phyloP scores from a whole-genome alignment of 1,140 invertebrate genomes.

The Aphis gossypii region DNA sequence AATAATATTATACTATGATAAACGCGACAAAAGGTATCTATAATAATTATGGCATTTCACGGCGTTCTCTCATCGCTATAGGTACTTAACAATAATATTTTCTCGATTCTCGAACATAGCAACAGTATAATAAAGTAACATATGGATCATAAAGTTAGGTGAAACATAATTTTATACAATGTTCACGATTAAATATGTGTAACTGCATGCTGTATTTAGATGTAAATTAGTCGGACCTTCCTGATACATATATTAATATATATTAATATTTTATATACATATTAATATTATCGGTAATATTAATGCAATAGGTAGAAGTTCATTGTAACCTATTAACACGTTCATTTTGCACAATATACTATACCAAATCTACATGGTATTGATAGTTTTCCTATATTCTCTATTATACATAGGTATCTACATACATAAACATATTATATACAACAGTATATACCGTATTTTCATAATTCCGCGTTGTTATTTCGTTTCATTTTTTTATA shows the following conservation, averaged over 20 bases:
- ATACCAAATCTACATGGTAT: background rate
- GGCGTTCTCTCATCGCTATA: no score
- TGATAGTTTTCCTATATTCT: background rate
- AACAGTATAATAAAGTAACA: background rate
- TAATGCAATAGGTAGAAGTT: background rate
- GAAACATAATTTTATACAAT: background rate
- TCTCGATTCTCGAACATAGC: background rate
- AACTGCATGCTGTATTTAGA: no score
- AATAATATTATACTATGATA: no score
- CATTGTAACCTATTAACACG: background rate
- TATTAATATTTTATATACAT: no score
- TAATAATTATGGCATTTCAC: no score
- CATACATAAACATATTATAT: background rate
- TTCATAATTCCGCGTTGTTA: background rate
- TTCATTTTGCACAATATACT: background rate
- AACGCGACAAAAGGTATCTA: no score
- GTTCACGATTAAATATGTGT: no score
- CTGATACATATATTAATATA: background rate
- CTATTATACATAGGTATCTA: no score
- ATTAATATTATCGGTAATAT: background rate
- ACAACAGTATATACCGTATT: background rate
- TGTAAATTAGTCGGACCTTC: background rate
- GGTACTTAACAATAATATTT: background rate
- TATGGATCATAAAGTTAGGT: background rate
- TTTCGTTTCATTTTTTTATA: conserved; percentile 13